Evolutionary conservation across 1,140 invertebrate species (phyloP).

Genomic region (Hyles vespertilio): DNA sequence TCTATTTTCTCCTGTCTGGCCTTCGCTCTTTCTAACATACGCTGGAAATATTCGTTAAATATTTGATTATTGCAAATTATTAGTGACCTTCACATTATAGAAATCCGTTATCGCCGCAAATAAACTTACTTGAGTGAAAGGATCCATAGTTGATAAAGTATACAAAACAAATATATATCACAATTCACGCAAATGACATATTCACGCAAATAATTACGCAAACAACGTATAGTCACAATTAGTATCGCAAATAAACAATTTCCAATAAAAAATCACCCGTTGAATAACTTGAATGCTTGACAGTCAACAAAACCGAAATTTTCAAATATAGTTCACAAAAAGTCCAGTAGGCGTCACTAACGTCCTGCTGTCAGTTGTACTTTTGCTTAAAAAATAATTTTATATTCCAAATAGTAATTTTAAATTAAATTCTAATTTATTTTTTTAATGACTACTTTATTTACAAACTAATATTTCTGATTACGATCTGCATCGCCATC

Average conservation of each 20-base stretch:
- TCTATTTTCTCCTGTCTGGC: conserved; percentile 73
- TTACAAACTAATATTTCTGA: too few relatives aligned
- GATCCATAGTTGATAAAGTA: conserved; percentile 49
- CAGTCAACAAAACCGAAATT: conserved; percentile 58
- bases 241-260: conserved; percentile 10
- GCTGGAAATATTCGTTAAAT: conserved; percentile 44
- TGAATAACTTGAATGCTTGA: conserved; percentile 35
- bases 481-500: too few relatives aligned
- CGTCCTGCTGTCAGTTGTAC: too few relatives aligned
- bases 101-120: conserved; percentile 27
- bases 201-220: not conserved
- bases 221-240: not conserved
- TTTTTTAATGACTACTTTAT: too few relatives aligned
- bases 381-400: too few relatives aligned
- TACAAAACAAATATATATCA: conserved; percentile 20
- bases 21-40: conserved; percentile 70
- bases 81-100: conserved; percentile 16
- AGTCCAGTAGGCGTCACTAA: conserved; percentile 22
- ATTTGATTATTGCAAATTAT: conserved; percentile 6
- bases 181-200: conserved; percentile 25
- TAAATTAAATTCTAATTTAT: too few relatives aligned
- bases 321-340: conserved; percentile 40
- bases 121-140: conserved; percentile 69
- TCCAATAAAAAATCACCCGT: conserved; percentile 32
- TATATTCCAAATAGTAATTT: too few relatives aligned